A percentile compares a stretch with the other conserved stretches of the same genome.
phyloP scores from a whole-genome alignment of 1,140 invertebrate species.

The Agrilus planipennis region DNA sequence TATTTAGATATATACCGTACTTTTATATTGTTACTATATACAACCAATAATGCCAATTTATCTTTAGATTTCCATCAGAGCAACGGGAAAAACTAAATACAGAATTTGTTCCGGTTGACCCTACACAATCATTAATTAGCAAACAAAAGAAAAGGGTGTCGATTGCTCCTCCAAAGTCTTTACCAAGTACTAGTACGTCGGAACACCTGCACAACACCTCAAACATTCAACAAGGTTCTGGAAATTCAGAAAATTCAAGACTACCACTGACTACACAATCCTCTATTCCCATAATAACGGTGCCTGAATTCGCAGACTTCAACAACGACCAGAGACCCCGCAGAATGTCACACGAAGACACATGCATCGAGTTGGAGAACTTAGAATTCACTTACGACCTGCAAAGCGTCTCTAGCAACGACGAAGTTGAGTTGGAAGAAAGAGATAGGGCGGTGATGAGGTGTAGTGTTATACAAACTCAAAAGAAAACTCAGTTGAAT shows the following conservation, averaged over 20 bases:
- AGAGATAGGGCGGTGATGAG: conserved; percentile 7
- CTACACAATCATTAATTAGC: conserved; percentile 12
- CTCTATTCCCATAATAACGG: conserved; percentile 16
- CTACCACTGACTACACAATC: background rate
- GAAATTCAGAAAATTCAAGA: background rate
- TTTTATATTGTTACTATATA: too few species aligned
- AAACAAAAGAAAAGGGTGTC: conserved; percentile 30
- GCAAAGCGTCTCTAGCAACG: conserved; percentile 33
- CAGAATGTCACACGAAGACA: conserved; percentile 23
- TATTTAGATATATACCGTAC: too few species aligned
- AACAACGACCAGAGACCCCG: conserved; percentile 11
- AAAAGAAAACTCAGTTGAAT: too few species aligned
- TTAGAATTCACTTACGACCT: conserved; percentile 33
- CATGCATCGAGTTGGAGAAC: conserved; percentile 33
- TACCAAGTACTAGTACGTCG: conserved; percentile 20
- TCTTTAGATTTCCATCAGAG: conserved; percentile 6
- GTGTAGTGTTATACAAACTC: too few species aligned
- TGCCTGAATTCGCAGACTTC: conserved; percentile 26
- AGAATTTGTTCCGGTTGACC: conserved; percentile 24
- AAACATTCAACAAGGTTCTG: background rate
- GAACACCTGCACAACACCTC: background rate
- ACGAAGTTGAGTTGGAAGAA: conserved; percentile 22
- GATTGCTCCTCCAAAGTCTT: conserved; percentile 21
- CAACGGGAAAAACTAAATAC: conserved; percentile 4
- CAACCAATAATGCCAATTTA: too few species aligned